Evolutionary conservation across 2,888 invertebrate species (phyloP), one percentile per base, ranked within the genome.

Genomic region (Acleris emargana): DNA sequence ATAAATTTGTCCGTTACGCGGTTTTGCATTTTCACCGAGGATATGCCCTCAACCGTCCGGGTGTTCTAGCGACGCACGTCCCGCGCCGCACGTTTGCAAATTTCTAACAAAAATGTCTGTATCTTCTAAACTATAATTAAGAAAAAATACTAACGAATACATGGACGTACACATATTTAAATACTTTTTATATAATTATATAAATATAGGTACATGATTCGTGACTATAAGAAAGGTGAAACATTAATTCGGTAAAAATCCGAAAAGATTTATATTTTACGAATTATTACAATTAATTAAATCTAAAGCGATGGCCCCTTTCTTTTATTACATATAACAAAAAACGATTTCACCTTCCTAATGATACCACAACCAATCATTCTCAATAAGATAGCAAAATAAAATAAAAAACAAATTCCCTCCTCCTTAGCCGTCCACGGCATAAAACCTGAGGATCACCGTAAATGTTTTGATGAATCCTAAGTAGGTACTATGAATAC

Each of bases 261-360:
- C 6, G 2, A 5, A 5, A 51, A 51, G n/a, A 5, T 51, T 51
- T 25, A 25, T 51, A 22, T 25, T 25, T 51, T 25, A 51, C 51
- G 25, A 22, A 3, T 51, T 13, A 16, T 51, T 51, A 51, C 51
- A 11, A 25, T n/a, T n/a, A n/a, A n/a, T n/a, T n/a, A 51, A 25
- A 51, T 51, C 9, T 51, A 20, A 11, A 25, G 51, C 51, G 16
- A 25, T 25, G 51, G 25, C 16, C 51, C 25, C 25, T 3, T 22
- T 51, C n/a, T 51, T n/a, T 25, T 25, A 51, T 51, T 51, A 25
- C 51, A 51, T 51, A 25, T 16, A 3, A 51, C 0, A 51, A 4
- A 51, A 51, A 51, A 16, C 25, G 25, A 51, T 51, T 51, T 51
- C 22, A 22, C 3, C 51, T 51, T 51, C 16, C 16, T 51, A 51